These are phyloP conservation scores for Podiceps cristatus DNA, from an alignment of 2,113 vertebrate genomes.

Conservation along the genomic window DNA sequence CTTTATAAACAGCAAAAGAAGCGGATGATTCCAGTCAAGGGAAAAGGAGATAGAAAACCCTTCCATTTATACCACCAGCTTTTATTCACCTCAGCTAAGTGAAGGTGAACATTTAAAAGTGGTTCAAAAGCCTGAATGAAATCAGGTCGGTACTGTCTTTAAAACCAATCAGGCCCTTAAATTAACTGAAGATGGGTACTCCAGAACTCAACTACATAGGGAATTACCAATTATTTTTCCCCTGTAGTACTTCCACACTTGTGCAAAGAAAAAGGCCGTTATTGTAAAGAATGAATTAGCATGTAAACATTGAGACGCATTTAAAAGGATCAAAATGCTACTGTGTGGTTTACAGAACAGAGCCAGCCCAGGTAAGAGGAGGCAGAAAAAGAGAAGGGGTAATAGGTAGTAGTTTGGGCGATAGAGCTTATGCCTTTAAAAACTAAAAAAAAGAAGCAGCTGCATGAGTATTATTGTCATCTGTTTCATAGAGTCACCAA, in stretches of 20 bases:
- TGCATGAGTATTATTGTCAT: not conserved
- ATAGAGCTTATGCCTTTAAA: not conserved
- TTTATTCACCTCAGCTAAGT: not conserved
- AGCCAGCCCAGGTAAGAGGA: not conserved
- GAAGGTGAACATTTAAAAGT: not conserved
- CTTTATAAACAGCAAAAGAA: not conserved
- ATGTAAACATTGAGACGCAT: not conserved
- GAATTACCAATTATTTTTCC: not conserved
- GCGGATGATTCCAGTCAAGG: not conserved
- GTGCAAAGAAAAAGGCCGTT: not conserved
- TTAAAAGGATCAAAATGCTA: not conserved
- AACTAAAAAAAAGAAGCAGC: not conserved
- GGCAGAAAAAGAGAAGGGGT: not conserved
- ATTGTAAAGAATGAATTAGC: not conserved
- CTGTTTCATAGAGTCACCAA: not conserved
- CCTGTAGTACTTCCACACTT: not conserved
- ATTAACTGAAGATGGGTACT: not conserved
- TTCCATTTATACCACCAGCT: not conserved
- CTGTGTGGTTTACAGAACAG: not conserved
- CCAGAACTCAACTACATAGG: not conserved
- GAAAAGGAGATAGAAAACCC: not conserved
- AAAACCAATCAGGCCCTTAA: not conserved
- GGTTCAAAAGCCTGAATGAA: not conserved
- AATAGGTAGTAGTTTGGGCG: not conserved
- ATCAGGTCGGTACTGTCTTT: not conserved